phyloP scores from a whole-genome alignment of 2,113 vertebrate species.

The Gadus macrocephalus region DNA sequence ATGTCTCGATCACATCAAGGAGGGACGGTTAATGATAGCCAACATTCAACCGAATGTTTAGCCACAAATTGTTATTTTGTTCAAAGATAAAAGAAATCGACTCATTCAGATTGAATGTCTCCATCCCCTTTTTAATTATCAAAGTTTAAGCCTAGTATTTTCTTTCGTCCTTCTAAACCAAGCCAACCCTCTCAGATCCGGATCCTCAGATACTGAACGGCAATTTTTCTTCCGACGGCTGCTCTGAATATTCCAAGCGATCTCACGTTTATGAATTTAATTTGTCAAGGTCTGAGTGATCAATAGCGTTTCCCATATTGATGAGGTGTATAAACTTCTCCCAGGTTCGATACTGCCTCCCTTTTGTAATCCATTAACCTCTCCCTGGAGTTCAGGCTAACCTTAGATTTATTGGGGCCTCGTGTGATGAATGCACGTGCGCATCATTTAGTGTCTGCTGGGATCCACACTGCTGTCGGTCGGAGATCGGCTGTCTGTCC shows the following conservation, averaged over 20 bases:
- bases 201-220: conserved; percentile 17
- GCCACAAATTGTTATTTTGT: background rate
- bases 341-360: conserved; percentile 76
- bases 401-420: conserved; percentile 78
- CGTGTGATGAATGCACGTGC: conserved; percentile 79
- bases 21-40: too few relatives aligned
- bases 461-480: conserved; percentile 65
- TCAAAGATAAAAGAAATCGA: background rate
- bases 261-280: conserved; percentile 76
- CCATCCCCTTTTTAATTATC: conserved; percentile 8
- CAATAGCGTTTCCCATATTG: conserved; percentile 77
- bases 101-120: background rate
- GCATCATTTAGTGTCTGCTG: conserved; percentile 78
- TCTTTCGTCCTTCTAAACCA: too few relatives aligned
- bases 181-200: conserved; percentile 15
- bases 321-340: conserved; percentile 81
- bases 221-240: conserved; percentile 38
- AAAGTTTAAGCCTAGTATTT: too few relatives aligned
- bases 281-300: conserved; percentile 75
- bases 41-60: too few relatives aligned
- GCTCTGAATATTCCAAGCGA: conserved; percentile 61
- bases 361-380: conserved; percentile 83
- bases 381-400: conserved; percentile 78
- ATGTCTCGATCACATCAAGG: too few relatives aligned
- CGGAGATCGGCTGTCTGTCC: conserved; percentile 59